Evolutionary conservation across 2,797 vertebrate species (phyloP).

Genomic region (Enoplosus armatus): DNA sequence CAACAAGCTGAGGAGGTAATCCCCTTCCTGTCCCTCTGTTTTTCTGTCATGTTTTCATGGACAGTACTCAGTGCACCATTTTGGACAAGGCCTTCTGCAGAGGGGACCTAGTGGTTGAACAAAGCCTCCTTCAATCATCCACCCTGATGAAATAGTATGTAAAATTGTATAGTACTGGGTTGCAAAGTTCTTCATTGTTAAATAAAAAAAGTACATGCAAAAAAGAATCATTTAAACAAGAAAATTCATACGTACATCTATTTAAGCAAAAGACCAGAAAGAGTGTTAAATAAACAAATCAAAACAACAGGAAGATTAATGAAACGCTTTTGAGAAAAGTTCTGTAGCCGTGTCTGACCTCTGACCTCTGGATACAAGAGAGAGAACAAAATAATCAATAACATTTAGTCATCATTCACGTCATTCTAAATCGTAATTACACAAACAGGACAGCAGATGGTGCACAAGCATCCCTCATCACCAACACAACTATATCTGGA

Average conservation of each 20-base stretch:
- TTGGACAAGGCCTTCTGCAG: background rate
- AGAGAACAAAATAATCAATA: background rate
- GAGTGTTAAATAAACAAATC: background rate
- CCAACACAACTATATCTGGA: background rate
- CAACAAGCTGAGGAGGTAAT: conserved; percentile 48
- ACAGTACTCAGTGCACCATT: background rate
- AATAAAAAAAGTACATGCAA: background rate
- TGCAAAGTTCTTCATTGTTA: background rate
- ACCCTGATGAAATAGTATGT: background rate
- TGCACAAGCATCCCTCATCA: background rate
- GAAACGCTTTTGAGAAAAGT: background rate
- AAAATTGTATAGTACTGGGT: background rate
- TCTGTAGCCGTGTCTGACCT: background rate
- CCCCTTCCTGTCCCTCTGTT: conserved; percentile 26
- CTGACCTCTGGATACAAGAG: background rate
- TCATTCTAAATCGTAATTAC: conserved; percentile 32
- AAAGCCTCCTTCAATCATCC: background rate
- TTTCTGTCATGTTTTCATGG: conserved; percentile 12
- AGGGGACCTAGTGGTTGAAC: background rate
- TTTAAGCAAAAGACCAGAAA: background rate
- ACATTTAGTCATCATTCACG: background rate
- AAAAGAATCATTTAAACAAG: background rate
- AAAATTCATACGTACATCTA: background rate
- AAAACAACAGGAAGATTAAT: background rate
- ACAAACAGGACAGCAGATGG: conserved; percentile 60